phyloP scores from a whole-genome alignment of 1,140 invertebrate genomes.

The Hycleus cichorii region DNA sequence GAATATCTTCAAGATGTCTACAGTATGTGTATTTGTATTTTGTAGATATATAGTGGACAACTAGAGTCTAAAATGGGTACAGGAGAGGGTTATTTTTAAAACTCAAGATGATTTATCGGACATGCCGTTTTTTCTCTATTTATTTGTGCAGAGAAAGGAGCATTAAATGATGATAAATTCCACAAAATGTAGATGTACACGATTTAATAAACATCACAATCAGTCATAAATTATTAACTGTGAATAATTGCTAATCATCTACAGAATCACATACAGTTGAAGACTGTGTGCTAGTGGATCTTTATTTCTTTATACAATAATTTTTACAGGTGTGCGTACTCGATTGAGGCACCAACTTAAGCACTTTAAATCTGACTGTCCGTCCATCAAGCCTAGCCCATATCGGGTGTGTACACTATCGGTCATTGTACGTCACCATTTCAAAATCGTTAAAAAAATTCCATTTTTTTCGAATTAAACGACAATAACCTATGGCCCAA shows the following conservation, averaged over 20 bases:
- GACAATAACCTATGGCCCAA: no score
- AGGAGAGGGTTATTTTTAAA: conserved; percentile 35
- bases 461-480: no score
- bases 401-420: conserved; percentile 8
- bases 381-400: conserved; percentile 13
- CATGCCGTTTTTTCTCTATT: not conserved
- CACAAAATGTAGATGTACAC: no score
- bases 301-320: no score
- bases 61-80: conserved; percentile 23
- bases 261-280: conserved; percentile 7
- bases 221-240: conserved; percentile 13
- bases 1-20: conserved; percentile 36
- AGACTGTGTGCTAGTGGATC: no score
- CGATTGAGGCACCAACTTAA: not conserved
- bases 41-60: conserved; percentile 27
- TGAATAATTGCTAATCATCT: conserved; percentile 12
- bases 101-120: conserved; percentile 13
- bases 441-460: no score
- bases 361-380: conserved; percentile 9
- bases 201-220: not conserved
- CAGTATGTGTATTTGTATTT: conserved; percentile 21
- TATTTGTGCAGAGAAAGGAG: no score
- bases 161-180: no score
- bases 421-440: no score
- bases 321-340: no score